Percentiles rank a stretch among this genome's conserved stretches.
Evolutionary conservation across 2,888 invertebrate genomes (phyloP).

Genomic region (Catocala nupta): DNA sequence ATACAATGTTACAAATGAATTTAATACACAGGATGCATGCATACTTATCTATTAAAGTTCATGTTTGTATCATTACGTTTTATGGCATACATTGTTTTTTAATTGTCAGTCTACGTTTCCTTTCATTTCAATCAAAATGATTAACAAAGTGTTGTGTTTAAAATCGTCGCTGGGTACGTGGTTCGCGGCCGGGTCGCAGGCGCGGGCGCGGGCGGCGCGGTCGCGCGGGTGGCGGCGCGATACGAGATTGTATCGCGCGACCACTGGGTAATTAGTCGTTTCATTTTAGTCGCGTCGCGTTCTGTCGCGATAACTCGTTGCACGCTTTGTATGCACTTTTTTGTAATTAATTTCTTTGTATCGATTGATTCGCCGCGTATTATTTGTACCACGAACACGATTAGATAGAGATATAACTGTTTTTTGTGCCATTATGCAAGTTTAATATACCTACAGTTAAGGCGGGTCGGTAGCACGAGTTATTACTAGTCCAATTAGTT

Average conservation of each 20-base stretch:
- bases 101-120: slow-evolving; percentile 58
- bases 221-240: slow-evolving; percentile 35
- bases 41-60: slow-evolving; percentile 26
- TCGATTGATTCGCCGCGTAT: slow-evolving; percentile 66
- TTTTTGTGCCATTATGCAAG: slow-evolving; percentile 25
- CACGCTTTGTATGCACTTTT: slow-evolving; percentile 76
- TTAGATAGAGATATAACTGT: slow-evolving; percentile 24
- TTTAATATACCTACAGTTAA: slow-evolving; percentile 26
- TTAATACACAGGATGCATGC: slow-evolving; percentile 28
- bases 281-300: slow-evolving; percentile 75
- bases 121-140: slow-evolving; percentile 64
- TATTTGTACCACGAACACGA: slow-evolving; percentile 48
- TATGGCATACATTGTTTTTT: slow-evolving; percentile 50
- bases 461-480: slow-evolving; percentile 24
- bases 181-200: slow-evolving; percentile 10
- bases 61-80: slow-evolving; percentile 28
- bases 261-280: slow-evolving; percentile 78
- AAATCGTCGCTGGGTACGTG: slow-evolving; percentile 40
- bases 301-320: slow-evolving; percentile 72
- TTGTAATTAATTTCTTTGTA: slow-evolving; percentile 76
- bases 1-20: slow-evolving; percentile 9
- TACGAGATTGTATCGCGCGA: slow-evolving; percentile 73
- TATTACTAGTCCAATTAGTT: slow-evolving; percentile 57
- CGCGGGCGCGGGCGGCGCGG: slow-evolving; percentile 1
- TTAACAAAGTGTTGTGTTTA: slow-evolving; percentile 64